These are phyloP conservation scores for Brachionus angularis DNA, from an alignment of 1,140 invertebrate species.

Conservation along the genomic window DNA sequence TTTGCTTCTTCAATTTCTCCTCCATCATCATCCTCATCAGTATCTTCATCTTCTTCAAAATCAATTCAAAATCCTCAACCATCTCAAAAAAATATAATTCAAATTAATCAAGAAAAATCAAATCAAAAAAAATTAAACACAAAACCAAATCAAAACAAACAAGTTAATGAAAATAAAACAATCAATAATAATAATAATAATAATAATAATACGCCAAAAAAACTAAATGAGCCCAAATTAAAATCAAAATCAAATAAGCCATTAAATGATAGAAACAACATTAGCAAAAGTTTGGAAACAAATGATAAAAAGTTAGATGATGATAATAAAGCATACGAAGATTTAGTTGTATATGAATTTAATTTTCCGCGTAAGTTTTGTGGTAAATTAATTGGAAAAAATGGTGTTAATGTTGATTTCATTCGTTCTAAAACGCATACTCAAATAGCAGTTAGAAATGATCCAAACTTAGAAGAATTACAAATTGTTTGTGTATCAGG, in stretches of 20 bases:
- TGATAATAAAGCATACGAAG: neutral
- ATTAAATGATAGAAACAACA: no score
- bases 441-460: conserved; percentile 71
- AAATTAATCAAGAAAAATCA: no score
- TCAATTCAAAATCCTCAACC: no score
- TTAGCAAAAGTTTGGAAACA: no score
- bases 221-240: neutral
- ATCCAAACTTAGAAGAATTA: conserved; percentile 66
- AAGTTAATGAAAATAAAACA: neutral
- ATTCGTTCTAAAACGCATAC: conserved; percentile 74
- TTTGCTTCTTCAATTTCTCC: no score
- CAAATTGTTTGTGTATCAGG: conserved; percentile 69
- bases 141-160: neutral
- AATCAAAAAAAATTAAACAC: no score
- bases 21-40: no score
- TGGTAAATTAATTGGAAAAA: conserved; percentile 78
- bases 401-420: conserved; percentile 72
- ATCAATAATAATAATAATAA: neutral
- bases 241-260: no score
- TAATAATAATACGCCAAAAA: neutral
- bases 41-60: no score
- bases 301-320: neutral
- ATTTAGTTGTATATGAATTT: conserved; percentile 68
- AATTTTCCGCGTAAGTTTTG: conserved; percentile 70
- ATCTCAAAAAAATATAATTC: no score